These are phyloP conservation scores for Artemia franciscana DNA, from an alignment of 1,140 invertebrate species.

Conservation along the genomic window DNA sequence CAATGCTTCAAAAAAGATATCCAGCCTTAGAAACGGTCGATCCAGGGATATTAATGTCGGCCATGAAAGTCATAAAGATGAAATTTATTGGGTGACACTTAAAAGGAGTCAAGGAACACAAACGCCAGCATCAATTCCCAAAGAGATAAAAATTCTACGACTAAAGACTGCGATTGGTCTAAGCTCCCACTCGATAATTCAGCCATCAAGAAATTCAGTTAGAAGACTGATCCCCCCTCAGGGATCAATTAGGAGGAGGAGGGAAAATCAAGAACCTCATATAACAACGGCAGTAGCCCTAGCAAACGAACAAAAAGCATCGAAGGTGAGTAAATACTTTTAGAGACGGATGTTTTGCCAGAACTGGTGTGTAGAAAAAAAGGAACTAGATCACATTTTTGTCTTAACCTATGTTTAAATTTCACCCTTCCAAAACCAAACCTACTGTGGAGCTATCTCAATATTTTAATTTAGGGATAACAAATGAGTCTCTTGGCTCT, in stretches of 20 bases:
- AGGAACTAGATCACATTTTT: no score
- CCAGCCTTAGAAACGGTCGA: background rate
- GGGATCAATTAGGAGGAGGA: conserved; percentile 1
- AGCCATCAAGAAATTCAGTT: background rate
- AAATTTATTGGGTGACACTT: conserved; percentile 17
- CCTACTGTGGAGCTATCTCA: no score
- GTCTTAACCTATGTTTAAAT: no score
- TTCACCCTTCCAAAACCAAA: no score
- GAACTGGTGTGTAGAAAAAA: no score
- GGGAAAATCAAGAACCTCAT: conserved; percentile 22
- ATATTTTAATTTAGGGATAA: no score
- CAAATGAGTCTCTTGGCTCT: no score
- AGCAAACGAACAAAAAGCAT: conserved; percentile 56
- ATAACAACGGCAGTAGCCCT: conserved; percentile 42
- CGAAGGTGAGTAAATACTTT: no score
- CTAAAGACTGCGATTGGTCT: conserved; percentile 23
- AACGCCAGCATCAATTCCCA: conserved; percentile 38
- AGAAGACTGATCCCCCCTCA: background rate
- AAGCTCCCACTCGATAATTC: background rate
- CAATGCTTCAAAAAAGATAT: conserved; percentile 5
- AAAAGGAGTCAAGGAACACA: conserved; percentile 33
- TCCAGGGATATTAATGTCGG: conserved; percentile 9
- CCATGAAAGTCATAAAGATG: conserved; percentile 14
- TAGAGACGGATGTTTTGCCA: no score
- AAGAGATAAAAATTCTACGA: conserved; percentile 35